Base-by-base conservation (phyloP, 2,888 invertebrate genomes). In the Geophilus truncorum region DNA sequence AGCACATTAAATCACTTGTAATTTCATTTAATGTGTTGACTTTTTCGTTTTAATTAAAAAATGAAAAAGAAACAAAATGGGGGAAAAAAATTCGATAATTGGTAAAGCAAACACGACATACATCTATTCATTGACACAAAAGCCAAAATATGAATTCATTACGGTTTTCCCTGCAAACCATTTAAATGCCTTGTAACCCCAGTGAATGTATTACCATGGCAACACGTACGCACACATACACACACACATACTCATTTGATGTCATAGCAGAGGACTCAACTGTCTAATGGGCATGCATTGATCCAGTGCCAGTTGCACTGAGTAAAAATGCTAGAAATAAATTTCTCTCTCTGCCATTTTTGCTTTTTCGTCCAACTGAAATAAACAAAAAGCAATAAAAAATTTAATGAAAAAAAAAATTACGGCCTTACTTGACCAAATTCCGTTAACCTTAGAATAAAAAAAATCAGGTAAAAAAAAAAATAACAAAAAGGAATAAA, bases 241-340 rank as follows among this genome's bases (percentile, higher is more conserved):
- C 32, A 32, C 18, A 57, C 12, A 45, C 57, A 57, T 21, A 23
- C 57, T 9, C 57, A 23, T 12, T 57, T 57, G 70, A 70, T 76
- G 76, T 76, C 76, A 76, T 76, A 25, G 32, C 76, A 76, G 25
- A 30, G 28, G 70, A 76, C 76, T 28, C 32, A 76, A 76, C 76
- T 76, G 76, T 34, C 34, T 76, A 76, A 76, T 76, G 30, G 76
- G 25, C 28, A 76, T 30, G 76, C 76, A 76, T 76, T 76, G 76
- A 76, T 76, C 76, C 76, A 30, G 40, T 40, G 40, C 57, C 57
- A 57, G 40, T 40, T 40, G 40, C 40, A 57, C 57, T 9, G 57
- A 5, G 7, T 23, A 57, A 57, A 57, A 57, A 57, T 21, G 4
- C 21, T 3, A 4, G 4, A 57, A 57, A 57, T 57, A 57, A 57